Conservation (phyloP, 2,797 vertebrate species). For the Pseudopleuronectes americanus region DNA sequence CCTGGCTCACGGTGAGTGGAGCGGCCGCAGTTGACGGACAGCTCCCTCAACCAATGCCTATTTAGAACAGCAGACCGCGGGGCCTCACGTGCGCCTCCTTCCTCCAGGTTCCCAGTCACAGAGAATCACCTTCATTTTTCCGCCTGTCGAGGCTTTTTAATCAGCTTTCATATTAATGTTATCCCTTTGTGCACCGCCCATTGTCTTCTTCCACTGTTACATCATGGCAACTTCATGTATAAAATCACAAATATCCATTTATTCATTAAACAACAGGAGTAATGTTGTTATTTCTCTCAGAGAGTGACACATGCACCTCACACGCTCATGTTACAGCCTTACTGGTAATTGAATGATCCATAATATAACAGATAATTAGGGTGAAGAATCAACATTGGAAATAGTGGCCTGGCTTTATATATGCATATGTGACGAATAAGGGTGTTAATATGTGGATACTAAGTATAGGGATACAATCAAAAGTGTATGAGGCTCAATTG, state of each 20-base stretch:
- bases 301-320: neutral
- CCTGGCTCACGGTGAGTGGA: conserved; percentile 48
- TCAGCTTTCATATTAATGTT: neutral
- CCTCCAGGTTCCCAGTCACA: conserved; percentile 32
- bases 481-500: neutral
- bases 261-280: neutral
- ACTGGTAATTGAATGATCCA: neutral
- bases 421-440: neutral
- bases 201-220: neutral
- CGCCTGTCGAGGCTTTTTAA: neutral
- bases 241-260: neutral
- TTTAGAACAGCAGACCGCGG: neutral
- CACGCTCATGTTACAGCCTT: neutral
- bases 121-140: conserved; percentile 22
- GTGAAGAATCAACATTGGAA: neutral
- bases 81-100: conserved; percentile 5
- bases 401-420: neutral
- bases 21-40: conserved; percentile 28
- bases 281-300: neutral
- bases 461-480: conserved; percentile 1
- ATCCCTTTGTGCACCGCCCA: neutral
- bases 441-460: neutral
- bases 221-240: neutral
- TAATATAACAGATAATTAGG: neutral
- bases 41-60: conserved; percentile 57